Evolutionary conservation across 2,797 vertebrate species (phyloP).

Genomic region (Urosaurus nigricauda): DNA sequence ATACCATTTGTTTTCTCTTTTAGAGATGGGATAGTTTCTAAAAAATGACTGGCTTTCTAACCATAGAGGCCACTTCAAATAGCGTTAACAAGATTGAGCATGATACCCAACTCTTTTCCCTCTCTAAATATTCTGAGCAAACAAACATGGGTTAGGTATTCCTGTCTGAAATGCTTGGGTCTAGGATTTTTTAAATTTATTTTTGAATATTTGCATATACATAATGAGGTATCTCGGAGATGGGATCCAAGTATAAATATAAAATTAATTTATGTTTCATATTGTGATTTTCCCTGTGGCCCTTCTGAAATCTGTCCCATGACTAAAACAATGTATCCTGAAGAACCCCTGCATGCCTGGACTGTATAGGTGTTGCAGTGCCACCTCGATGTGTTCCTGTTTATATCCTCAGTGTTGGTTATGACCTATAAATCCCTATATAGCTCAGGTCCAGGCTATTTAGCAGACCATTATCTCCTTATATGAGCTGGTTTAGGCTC

Average conservation of each 20-base stretch:
- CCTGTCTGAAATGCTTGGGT: too few species aligned
- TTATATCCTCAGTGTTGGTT: background rate
- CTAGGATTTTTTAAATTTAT: too few species aligned
- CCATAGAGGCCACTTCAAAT: background rate
- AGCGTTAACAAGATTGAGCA: background rate
- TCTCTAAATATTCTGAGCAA: background rate
- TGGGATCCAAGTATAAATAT: too few species aligned
- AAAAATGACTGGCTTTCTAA: background rate
- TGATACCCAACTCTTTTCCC: too few species aligned
- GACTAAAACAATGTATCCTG: too few species aligned
- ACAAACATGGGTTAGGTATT: background rate
- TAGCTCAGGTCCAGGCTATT: too few species aligned
- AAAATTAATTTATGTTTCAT: too few species aligned
- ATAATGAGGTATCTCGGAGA: too few species aligned
- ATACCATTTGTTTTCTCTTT: background rate
- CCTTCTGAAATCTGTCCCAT: background rate
- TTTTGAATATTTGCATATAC: too few species aligned
- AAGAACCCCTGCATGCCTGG: background rate
- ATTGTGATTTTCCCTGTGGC: background rate
- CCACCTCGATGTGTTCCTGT: background rate
- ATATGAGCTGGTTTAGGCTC: too few species aligned
- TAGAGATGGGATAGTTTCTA: background rate
- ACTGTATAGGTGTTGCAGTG: background rate
- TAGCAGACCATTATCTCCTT: too few species aligned
- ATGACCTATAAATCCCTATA: too few species aligned